Evolutionary conservation across 2,113 vertebrate genomes (phyloP), one percentile per base, ranked within the genome.

Genomic region (Scopus umbretta): DNA sequence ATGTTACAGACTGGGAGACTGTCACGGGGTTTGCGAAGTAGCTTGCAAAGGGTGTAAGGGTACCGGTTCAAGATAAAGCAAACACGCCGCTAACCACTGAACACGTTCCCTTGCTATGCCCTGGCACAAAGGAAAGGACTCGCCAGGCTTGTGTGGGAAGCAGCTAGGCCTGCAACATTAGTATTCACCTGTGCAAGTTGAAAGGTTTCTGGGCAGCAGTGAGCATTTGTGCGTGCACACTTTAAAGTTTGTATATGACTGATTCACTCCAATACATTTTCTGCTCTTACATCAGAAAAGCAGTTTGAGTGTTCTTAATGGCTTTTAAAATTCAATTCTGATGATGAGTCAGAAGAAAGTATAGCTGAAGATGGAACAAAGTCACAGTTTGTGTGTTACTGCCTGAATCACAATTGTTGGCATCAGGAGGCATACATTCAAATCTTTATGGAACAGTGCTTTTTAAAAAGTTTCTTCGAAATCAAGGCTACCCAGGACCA

Each of bases 261-360:
- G 91, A 94, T 96, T 95, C 63, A 95, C 43, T 88, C 22, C 62
- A 66, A 66, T 91, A 50, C 58, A 76, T 73, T 94, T 94, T 94
- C 92, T 95, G 91, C 61, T 85, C 79, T 93, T 93, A 16, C 70
- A 76, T 88, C 86, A 91, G 94, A 71, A 90, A 95, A 94, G 82
- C 78, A 94, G 70, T 90, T 42, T 92, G 91, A 91, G 66, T 85
- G 70, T 89, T 89, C 94, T 85, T 97, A 92, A 95, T 95, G 92
- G 93, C 91, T 97, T 96, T 97, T 84, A 94, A 93, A 95, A 96
- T 89, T 85, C 92, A 96, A 86, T 92, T 96, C 91, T 91, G 94
- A 74, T 91, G 96, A 95, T 97, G 91, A 97, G 80, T 96, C 96
- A 97, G 94, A 95, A 89, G 88, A 96, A 92, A 96, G 94, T 82